Evolutionary conservation across 2,113 vertebrate genomes (phyloP).

Genomic region (Chaetodon trifascialis): DNA sequence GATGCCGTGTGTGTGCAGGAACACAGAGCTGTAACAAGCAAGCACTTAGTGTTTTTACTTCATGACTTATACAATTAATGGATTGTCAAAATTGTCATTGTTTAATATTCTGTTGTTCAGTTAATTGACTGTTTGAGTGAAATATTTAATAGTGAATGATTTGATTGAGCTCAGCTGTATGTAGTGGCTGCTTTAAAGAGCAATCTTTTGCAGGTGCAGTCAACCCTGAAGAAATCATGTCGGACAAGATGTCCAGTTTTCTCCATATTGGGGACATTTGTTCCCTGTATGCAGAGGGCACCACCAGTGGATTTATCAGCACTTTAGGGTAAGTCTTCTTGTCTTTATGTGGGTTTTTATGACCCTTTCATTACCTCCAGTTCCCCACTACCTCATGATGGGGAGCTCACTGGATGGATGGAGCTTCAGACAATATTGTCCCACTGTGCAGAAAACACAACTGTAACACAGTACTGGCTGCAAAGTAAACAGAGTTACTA

Average conservation of each 20-base stretch:
- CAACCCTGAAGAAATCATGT: constrained; percentile 88
- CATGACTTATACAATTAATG: not conserved
- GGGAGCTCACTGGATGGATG: not conserved
- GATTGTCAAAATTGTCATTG: not conserved
- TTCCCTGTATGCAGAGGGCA: constrained; percentile 98
- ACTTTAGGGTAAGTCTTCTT: constrained; percentile 93
- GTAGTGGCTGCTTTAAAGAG: not conserved
- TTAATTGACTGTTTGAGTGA: not conserved
- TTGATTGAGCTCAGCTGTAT: not conserved
- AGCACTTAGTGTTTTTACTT: not conserved
- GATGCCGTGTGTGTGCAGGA: not conserved
- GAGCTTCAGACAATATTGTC: not conserved
- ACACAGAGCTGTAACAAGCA: not conserved
- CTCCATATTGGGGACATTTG: constrained; percentile 99
- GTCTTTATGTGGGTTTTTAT: not conserved
- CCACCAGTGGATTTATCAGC: constrained; percentile 99
- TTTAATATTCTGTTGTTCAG: not conserved
- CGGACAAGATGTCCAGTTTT: constrained; percentile 99
- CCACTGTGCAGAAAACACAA: not conserved
- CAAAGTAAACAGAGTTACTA: constrained; percentile 12
- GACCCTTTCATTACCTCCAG: not conserved
- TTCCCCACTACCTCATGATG: not conserved
- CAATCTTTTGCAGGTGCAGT: constrained; percentile 77
- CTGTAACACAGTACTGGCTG: not conserved
- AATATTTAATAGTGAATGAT: not conserved